Percentiles rank a stretch among this genome's conserved stretches.
These are phyloP conservation scores for Cynodonichthys magdalenae DNA, from an alignment of 2,797 vertebrate species.

Conservation along the genomic window DNA sequence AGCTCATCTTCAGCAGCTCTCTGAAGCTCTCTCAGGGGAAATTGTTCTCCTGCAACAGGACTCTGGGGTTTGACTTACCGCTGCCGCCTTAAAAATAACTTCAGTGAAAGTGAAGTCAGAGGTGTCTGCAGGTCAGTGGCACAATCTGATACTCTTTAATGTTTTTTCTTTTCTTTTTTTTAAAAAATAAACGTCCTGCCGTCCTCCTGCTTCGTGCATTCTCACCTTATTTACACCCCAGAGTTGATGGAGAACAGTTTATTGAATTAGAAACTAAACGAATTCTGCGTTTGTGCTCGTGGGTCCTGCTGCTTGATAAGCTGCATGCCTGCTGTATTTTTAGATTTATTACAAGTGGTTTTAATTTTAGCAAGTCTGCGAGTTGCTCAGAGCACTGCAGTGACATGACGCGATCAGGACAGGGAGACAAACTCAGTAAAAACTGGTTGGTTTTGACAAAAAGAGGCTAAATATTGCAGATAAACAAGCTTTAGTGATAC, in stretches of 20 bases:
- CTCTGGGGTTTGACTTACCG: slow-evolving; percentile 69
- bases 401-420: slow-evolving; percentile 28
- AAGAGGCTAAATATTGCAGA: neutral
- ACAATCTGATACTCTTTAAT: slow-evolving; percentile 23
- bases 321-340: slow-evolving; percentile 51
- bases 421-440: slow-evolving; percentile 14
- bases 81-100: slow-evolving; percentile 68
- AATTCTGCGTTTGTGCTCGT: slow-evolving; percentile 13
- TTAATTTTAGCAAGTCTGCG: slow-evolving; percentile 57
- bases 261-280: slow-evolving; percentile 18
- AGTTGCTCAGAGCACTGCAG: slow-evolving; percentile 22
- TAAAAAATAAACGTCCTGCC: neutral
- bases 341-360: slow-evolving; percentile 57
- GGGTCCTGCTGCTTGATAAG: slow-evolving; percentile 45
- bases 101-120: slow-evolving; percentile 57
- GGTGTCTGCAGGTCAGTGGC: slow-evolving; percentile 36
- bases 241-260: slow-evolving; percentile 8
- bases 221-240: slow-evolving; percentile 9
- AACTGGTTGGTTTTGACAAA: neutral
- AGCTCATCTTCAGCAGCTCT: slow-evolving; percentile 7
- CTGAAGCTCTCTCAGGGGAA: slow-evolving; percentile 30
- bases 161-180: neutral
- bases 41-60: slow-evolving; percentile 67
- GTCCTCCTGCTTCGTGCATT: neutral
- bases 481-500: no score